Evolutionary conservation across 2,797 vertebrate species (phyloP).

Genomic region (Phataginus tricuspis): DNA sequence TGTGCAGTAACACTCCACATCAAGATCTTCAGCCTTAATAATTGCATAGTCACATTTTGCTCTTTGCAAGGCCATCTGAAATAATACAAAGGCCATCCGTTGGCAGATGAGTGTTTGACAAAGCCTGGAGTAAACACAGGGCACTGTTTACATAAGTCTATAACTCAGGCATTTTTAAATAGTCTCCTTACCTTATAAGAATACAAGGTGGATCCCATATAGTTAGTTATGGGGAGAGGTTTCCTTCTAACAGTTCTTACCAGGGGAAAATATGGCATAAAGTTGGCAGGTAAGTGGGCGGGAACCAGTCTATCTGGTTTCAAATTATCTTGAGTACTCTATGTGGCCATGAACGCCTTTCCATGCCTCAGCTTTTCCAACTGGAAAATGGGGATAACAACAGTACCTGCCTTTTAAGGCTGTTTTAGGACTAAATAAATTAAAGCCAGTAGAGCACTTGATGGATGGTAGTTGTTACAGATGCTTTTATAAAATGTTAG

Average conservation of each 20-base stretch:
- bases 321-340: background rate
- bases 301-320: background rate
- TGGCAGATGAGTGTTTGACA: conserved; percentile 77
- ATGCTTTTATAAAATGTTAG: background rate
- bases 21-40: conserved; percentile 72
- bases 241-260: background rate
- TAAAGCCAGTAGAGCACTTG: background rate
- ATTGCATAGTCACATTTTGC: conserved; percentile 76
- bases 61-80: conserved; percentile 65
- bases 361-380: background rate
- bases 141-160: conserved; percentile 73
- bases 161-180: conserved; percentile 71
- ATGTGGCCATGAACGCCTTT: background rate
- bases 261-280: background rate
- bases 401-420: background rate
- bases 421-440: background rate
- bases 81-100: conserved; percentile 74
- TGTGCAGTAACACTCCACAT: conserved; percentile 68
- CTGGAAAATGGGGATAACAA: background rate
- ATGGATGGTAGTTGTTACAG: background rate
- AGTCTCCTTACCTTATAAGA: background rate
- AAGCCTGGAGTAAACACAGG: conserved; percentile 75
- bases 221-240: background rate
- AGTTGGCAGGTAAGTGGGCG: background rate
- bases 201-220: background rate